phyloP scores from a whole-genome alignment of 1,140 invertebrate species.

The Manduca sexta region DNA sequence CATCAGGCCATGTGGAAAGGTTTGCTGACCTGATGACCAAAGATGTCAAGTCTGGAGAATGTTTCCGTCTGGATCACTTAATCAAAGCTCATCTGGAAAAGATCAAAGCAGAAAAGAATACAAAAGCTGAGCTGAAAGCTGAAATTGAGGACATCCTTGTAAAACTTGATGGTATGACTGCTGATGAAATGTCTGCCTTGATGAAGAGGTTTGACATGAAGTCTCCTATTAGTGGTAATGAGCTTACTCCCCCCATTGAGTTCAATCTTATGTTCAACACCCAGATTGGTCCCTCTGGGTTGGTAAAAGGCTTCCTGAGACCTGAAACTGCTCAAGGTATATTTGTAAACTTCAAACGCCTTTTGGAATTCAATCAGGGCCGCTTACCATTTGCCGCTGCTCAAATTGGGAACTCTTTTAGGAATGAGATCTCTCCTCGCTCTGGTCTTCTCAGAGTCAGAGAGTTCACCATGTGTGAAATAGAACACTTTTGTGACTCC shows the following conservation, averaged over 20 bases:
- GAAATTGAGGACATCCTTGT: slow-evolving; percentile 88
- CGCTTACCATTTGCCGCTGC: slow-evolving; percentile 98
- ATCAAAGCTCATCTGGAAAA: slow-evolving; percentile 98
- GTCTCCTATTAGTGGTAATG: slow-evolving; percentile 95
- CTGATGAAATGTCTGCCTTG: slow-evolving; percentile 90
- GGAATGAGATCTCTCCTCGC: slow-evolving; percentile 99
- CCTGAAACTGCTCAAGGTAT: slow-evolving; percentile 99
- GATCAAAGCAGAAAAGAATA: slow-evolving; percentile 89
- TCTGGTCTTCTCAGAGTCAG: slow-evolving; percentile 96
- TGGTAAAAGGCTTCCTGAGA: slow-evolving; percentile 94
- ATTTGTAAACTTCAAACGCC: slow-evolving; percentile 98
- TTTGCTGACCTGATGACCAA: slow-evolving; percentile 99
- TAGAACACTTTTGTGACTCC: slow-evolving; percentile 99
- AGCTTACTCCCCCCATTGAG: slow-evolving; percentile 94
- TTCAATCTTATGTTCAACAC: slow-evolving; percentile 99
- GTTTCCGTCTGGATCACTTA: slow-evolving; percentile 98
- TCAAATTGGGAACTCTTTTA: slow-evolving; percentile 98
- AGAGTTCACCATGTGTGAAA: slow-evolving; percentile 99
- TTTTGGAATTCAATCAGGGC: slow-evolving; percentile 98
- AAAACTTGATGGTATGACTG: slow-evolving; percentile 79
- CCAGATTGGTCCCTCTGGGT: slow-evolving; percentile 96
- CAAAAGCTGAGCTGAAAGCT: slow-evolving; percentile 78
- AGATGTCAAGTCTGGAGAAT: slow-evolving; percentile 95
- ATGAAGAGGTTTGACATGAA: slow-evolving; percentile 94
- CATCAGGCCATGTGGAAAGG: slow-evolving; percentile 98